A percentile compares a stretch with the other conserved stretches of the same genome.
These are phyloP conservation scores for Chymomyza procnemis DNA, from an alignment of 2,888 invertebrate species.

Conservation along the genomic window DNA sequence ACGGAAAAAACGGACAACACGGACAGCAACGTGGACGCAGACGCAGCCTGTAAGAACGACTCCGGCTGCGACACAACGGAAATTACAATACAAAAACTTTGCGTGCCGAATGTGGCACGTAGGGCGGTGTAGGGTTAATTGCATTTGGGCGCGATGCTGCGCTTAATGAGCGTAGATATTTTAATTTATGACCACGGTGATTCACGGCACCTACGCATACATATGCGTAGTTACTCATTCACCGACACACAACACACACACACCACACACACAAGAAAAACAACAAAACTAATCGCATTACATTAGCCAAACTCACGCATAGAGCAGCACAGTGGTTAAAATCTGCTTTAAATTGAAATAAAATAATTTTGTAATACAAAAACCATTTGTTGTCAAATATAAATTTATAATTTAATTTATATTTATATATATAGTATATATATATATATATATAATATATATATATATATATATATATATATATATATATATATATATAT, in stretches of 20 bases:
- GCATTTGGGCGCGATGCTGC: background rate
- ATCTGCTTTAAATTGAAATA: too few species aligned
- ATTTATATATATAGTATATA: too few species aligned
- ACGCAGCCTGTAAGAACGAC: background rate
- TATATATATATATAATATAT: too few species aligned
- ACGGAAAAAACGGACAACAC: background rate
- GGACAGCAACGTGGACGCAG: background rate
- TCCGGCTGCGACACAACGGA: background rate
- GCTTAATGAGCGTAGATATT: slow-evolving; percentile 23
- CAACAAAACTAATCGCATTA: too few species aligned
- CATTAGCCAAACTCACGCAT: too few species aligned
- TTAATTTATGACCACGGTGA: slow-evolving; percentile 15
- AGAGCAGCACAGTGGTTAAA: background rate
- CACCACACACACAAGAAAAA: too few species aligned
- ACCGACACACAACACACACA: background rate
- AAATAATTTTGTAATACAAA: too few species aligned
- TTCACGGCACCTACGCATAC: background rate
- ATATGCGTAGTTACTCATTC: background rate
- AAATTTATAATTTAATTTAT: too few species aligned
- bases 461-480: too few species aligned
- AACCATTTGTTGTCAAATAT: too few species aligned
- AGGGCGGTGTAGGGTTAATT: background rate
- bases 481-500: too few species aligned
- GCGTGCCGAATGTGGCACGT: background rate
- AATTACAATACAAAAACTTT: background rate